These are phyloP conservation scores for Ormyrus nitidulus DNA, from an alignment of 2,888 invertebrate species.

Conservation along the genomic window DNA sequence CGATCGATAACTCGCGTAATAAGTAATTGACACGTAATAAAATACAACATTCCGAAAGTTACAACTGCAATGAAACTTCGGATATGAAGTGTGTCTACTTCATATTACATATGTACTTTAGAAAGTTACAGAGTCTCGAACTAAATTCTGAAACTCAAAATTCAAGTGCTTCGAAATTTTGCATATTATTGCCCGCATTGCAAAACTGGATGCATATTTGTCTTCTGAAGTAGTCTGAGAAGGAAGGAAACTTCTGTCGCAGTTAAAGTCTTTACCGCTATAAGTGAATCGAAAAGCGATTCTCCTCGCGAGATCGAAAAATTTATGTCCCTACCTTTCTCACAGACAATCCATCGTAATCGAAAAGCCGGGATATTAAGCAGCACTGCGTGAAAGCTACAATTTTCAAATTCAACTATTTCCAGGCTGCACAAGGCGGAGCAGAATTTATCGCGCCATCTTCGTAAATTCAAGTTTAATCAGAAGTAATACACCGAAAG, in stretches of 20 bases:
- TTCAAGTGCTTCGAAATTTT: slow-evolving; percentile 16
- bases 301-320: not conserved
- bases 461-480: slow-evolving; percentile 22
- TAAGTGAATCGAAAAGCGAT: not conserved
- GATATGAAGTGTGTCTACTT: too few species aligned
- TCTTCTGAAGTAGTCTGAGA: not conserved
- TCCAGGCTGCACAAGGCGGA: not conserved
- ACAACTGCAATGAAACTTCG: too few species aligned
- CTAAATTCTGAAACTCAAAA: slow-evolving; percentile 12
- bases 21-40: too few species aligned
- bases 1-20: too few species aligned
- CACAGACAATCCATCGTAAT: not conserved
- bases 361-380: not conserved
- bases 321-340: not conserved
- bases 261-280: slow-evolving; percentile 18
- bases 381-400: not conserved
- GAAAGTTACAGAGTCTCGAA: slow-evolving; percentile 6
- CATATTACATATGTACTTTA: too few species aligned
- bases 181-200: slow-evolving; percentile 6
- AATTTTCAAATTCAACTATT: too few species aligned
- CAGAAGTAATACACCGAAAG: slow-evolving; percentile 11
- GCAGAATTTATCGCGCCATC: slow-evolving; percentile 24
- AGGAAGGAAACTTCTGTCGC: not conserved
- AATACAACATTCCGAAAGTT: too few species aligned
- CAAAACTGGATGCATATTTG: slow-evolving; percentile 6